Percentiles rank a stretch among this genome's conserved stretches.
These are phyloP conservation scores for Falco peregrinus DNA, from an alignment of 2,797 vertebrate species.

Conservation along the genomic window DNA sequence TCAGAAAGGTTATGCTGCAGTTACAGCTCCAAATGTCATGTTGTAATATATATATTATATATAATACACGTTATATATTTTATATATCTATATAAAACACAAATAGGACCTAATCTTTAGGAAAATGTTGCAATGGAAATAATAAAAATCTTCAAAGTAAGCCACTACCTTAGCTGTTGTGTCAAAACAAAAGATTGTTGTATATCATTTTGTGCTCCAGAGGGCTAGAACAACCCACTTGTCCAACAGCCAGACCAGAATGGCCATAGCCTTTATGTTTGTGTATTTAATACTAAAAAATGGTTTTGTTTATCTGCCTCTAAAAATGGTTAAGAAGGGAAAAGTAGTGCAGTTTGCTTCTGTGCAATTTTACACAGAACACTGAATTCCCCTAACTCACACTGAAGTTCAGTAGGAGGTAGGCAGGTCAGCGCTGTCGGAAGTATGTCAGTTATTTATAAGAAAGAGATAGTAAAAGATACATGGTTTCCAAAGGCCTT, in stretches of 20 bases:
- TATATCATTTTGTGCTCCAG: not conserved
- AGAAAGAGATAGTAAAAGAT: not conserved
- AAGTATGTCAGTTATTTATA: not conserved
- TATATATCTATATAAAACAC: not conserved
- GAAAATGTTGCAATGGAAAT: not conserved
- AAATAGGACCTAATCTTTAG: not conserved
- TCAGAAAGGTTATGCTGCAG: not conserved
- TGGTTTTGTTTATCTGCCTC: not conserved
- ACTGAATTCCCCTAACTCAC: not conserved
- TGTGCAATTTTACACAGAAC: not conserved
- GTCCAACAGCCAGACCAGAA: not conserved
- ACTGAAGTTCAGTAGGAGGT: not conserved
- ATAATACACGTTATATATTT: no score
- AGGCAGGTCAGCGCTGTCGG: not conserved
- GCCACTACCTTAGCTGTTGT: not conserved
- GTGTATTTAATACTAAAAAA: not conserved
- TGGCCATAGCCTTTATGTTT: not conserved
- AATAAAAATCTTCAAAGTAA: not conserved
- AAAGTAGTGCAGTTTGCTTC: not conserved
- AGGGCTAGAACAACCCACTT: not conserved
- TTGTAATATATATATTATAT: not conserved
- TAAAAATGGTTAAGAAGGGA: not conserved
- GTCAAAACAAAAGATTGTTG: not conserved
- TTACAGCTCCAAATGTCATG: not conserved
- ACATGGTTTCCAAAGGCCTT: not conserved